Evolutionary conservation across 2,113 vertebrate species (phyloP).

Genomic region (Podarcis cretensis): DNA sequence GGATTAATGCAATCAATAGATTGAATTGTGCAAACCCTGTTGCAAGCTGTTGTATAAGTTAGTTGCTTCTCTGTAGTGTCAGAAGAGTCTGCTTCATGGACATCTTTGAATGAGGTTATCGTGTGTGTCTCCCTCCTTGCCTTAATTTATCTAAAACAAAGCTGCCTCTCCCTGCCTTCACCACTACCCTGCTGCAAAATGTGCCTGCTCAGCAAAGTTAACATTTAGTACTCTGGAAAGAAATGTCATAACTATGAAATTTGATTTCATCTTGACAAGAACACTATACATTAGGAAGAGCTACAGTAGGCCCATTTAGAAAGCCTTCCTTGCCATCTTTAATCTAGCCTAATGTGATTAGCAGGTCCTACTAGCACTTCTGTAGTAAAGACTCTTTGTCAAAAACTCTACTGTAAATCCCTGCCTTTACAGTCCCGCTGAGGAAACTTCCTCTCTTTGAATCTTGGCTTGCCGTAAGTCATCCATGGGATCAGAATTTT

Average conservation of each 20-base stretch:
- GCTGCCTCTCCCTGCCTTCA: slow-evolving; percentile 13
- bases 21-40: background rate
- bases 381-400: slow-evolving; percentile 32
- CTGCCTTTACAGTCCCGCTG: slow-evolving; percentile 15
- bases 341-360: slow-evolving; percentile 59
- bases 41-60: slow-evolving; percentile 29
- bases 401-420: slow-evolving; percentile 41
- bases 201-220: slow-evolving; percentile 69
- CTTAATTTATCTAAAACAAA: slow-evolving; percentile 67
- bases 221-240: slow-evolving; percentile 71
- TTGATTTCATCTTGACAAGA: slow-evolving; percentile 66
- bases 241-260: slow-evolving; percentile 75
- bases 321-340: slow-evolving; percentile 49
- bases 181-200: slow-evolving; percentile 44
- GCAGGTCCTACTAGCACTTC: slow-evolving; percentile 40
- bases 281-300: slow-evolving; percentile 62
- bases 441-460: slow-evolving; percentile 23
- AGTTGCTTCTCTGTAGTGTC: slow-evolving; percentile 57
- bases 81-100: slow-evolving; percentile 58
- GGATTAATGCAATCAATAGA: background rate
- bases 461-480: slow-evolving; percentile 11
- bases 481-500: slow-evolving; percentile 13
- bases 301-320: slow-evolving; percentile 39
- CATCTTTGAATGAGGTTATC: slow-evolving; percentile 64
- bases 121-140: slow-evolving; percentile 54